A percentile compares a stretch with the other conserved stretches of the same genome.
Conservation (phyloP, 2,113 vertebrate genomes). For the Genyomyrus donnyi region DNA sequence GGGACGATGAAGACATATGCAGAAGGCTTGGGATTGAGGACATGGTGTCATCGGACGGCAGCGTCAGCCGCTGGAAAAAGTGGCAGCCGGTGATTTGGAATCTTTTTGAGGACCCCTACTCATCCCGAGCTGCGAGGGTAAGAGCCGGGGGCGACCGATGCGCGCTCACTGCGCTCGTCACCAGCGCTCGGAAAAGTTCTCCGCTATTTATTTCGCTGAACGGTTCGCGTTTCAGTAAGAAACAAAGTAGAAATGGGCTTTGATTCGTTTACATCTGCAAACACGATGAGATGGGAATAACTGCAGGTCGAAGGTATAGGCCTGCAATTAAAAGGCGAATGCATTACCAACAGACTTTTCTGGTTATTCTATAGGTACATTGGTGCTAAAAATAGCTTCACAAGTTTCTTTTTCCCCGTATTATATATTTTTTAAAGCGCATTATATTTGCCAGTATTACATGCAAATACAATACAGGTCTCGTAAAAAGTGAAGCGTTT, state of each 20-base stretch:
- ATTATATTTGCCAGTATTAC: neutral
- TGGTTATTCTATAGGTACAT: neutral
- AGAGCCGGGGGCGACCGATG: constrained; percentile 34
- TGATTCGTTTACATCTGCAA: neutral
- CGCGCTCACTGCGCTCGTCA: constrained; percentile 5
- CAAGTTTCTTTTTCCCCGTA: neutral
- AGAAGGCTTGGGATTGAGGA: constrained; percentile 71
- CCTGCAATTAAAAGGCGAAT: neutral
- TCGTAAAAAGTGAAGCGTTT: neutral
- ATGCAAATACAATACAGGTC: neutral
- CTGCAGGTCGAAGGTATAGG: neutral
- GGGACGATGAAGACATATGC: constrained; percentile 60
- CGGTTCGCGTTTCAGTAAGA: neutral
- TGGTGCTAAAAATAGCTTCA: neutral
- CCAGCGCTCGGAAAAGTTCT: neutral
- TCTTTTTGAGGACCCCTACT: constrained; percentile 93
- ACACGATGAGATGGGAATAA: neutral
- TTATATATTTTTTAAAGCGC: neutral
- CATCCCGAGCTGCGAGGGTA: constrained; percentile 91
- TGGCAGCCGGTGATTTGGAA: constrained; percentile 87
- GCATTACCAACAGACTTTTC: neutral
- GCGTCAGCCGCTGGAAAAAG: constrained; percentile 72
- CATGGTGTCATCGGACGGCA: constrained; percentile 55
- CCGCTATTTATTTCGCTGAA: neutral
- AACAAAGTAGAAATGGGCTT: neutral